Evolutionary conservation across 2,113 vertebrate genomes (phyloP).

Genomic region (Etheostoma cragini): DNA sequence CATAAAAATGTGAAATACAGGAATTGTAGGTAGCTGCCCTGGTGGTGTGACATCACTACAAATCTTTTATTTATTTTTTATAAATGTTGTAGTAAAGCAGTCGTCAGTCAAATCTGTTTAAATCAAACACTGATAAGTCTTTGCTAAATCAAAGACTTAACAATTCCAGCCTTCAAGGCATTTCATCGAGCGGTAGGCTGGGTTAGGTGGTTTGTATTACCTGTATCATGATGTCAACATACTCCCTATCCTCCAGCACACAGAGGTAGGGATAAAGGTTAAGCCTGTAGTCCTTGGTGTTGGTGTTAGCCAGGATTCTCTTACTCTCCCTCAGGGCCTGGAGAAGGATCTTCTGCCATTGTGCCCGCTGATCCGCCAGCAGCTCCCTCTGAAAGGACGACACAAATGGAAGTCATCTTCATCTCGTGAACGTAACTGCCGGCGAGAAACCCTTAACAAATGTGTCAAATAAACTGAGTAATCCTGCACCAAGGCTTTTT

Average conservation of each 20-base stretch:
- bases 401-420: conserved; percentile 34
- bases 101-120: neutral
- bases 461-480: conserved; percentile 14
- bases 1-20: no score
- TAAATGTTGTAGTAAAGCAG: neutral
- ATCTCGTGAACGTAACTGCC: neutral
- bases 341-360: conserved; percentile 84
- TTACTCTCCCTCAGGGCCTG: conserved; percentile 84
- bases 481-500: neutral
- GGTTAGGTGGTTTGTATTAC: conserved; percentile 75
- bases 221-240: conserved; percentile 90
- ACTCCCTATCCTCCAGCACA: conserved; percentile 87
- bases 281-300: conserved; percentile 1
- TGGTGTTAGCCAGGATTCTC: conserved; percentile 63
- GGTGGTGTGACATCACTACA: neutral
- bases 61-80: neutral
- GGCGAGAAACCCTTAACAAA: conserved; percentile 1
- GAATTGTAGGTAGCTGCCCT: no score
- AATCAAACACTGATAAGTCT: conserved; percentile 8
- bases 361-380: conserved; percentile 79
- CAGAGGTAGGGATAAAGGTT: conserved; percentile 90
- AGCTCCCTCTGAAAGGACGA: conserved; percentile 84
- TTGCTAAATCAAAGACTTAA: conserved; percentile 1
- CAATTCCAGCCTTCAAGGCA: neutral
- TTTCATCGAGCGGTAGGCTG: neutral